These are phyloP conservation scores for Leptogaster cylindrica DNA, from an alignment of 2,888 invertebrate species.

Conservation along the genomic window DNA sequence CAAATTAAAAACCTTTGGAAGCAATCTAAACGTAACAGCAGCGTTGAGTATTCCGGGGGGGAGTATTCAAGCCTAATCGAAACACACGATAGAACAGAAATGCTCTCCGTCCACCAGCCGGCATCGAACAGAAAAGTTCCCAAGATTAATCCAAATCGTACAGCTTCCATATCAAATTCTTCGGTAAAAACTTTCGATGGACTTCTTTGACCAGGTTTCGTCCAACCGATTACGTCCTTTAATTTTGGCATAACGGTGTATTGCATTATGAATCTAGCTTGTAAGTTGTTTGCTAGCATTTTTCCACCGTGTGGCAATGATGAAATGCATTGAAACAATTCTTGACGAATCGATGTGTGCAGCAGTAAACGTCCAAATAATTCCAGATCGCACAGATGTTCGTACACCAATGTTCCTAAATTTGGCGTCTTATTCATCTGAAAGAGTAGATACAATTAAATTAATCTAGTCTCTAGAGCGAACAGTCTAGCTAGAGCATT, in stretches of 20 bases:
- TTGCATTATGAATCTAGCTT: constrained; percentile 52
- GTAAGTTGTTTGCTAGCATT: constrained; percentile 54
- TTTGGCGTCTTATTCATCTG: constrained; percentile 57
- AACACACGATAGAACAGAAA: constrained; percentile 73
- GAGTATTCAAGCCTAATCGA: constrained; percentile 69
- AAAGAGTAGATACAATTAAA: no score
- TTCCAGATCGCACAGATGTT: constrained; percentile 57
- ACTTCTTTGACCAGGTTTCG: constrained; percentile 45
- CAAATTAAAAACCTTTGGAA: constrained; percentile 87
- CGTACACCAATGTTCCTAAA: constrained; percentile 56
- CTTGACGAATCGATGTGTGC: constrained; percentile 56
- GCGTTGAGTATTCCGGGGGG: constrained; percentile 65
- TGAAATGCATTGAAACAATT: constrained; percentile 57
- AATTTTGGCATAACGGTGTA: constrained; percentile 50
- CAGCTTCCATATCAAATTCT: constrained; percentile 51
- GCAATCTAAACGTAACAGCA: constrained; percentile 78
- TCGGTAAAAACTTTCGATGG: constrained; percentile 47
- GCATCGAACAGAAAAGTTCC: constrained; percentile 87
- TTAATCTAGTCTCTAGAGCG: no score
- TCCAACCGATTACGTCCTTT: constrained; percentile 12
- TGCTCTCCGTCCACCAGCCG: constrained; percentile 83
- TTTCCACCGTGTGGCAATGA: constrained; percentile 56
- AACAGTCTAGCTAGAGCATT: no score
- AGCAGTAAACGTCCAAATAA: constrained; percentile 57
- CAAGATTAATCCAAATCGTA: constrained; percentile 60